These are phyloP conservation scores for Stramonita haemastoma DNA, from an alignment of 2,888 invertebrate genomes.

Conservation along the genomic window DNA sequence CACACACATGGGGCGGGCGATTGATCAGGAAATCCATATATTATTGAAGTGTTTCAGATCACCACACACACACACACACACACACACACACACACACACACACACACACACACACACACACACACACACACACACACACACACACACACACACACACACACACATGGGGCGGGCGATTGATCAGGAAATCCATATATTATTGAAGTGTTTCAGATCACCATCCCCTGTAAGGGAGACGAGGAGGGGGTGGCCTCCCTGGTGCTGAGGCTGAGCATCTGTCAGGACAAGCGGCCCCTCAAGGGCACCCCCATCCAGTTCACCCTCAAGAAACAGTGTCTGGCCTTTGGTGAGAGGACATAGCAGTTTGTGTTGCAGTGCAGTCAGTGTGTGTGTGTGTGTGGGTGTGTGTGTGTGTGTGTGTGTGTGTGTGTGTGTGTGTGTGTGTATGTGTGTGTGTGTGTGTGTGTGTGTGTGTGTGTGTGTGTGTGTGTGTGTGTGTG, in stretches of 20 bases:
- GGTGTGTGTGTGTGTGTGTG: too few species aligned
- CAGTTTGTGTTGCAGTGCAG: neutral
- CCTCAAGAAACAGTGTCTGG: constrained; percentile 71
- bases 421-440: neutral
- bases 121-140: neutral
- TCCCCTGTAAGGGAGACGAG: constrained; percentile 73
- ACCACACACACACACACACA: too few species aligned
- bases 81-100: too few species aligned
- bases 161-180: too few species aligned
- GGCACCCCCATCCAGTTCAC: constrained; percentile 74
- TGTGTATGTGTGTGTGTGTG: too few species aligned
- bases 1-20: too few species aligned
- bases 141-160: too few species aligned
- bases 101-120: too few species aligned
- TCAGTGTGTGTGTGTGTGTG: neutral
- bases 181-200: neutral
- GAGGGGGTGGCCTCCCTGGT: constrained; percentile 71
- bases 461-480: too few species aligned
- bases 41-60: too few species aligned
- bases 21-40: too few species aligned
- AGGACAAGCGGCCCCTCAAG: constrained; percentile 58
- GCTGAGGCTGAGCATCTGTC: constrained; percentile 69
- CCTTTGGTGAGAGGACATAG: constrained; percentile 70
- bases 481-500: too few species aligned
- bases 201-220: constrained; percentile 75